These are phyloP conservation scores for Holothuria glaberrima DNA, from an alignment of 35 echinoderm and acorn worm genomes.

Conservation along the genomic window DNA sequence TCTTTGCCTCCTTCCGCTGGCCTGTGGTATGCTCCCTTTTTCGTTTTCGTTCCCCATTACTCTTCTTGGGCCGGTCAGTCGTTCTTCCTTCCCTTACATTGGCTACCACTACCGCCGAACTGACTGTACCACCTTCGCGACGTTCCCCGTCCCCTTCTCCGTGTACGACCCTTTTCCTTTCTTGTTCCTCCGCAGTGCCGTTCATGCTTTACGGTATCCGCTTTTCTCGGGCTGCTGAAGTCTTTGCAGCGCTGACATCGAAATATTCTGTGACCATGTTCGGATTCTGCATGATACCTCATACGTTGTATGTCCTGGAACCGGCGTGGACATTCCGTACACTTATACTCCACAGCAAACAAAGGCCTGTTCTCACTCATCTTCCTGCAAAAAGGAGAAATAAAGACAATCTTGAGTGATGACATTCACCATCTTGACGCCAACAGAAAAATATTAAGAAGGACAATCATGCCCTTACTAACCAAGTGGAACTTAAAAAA, in stretches of 20 bases:
- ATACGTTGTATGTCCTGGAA: neutral
- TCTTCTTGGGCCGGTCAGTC: no score
- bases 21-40: no score
- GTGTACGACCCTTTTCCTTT: no score
- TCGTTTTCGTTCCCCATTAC: no score
- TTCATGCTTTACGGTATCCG: neutral
- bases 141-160: no score
- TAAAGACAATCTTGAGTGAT: neutral
- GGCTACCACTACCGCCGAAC: no score
- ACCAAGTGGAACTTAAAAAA: neutral
- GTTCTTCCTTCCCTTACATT: no score
- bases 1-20: no score
- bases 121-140: no score
- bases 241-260: neutral
- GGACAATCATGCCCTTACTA: neutral
- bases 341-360: neutral
- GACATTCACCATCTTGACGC: neutral
- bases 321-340: neutral
- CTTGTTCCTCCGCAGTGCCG: neutral
- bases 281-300: neutral
- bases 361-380: neutral
- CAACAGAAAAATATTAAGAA: neutral
- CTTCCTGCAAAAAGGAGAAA: neutral
- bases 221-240: neutral
- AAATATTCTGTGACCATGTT: conserved; percentile 5